These are phyloP conservation scores for Eriocheir sinensis DNA, from an alignment of 1,140 invertebrate genomes.

Conservation along the genomic window DNA sequence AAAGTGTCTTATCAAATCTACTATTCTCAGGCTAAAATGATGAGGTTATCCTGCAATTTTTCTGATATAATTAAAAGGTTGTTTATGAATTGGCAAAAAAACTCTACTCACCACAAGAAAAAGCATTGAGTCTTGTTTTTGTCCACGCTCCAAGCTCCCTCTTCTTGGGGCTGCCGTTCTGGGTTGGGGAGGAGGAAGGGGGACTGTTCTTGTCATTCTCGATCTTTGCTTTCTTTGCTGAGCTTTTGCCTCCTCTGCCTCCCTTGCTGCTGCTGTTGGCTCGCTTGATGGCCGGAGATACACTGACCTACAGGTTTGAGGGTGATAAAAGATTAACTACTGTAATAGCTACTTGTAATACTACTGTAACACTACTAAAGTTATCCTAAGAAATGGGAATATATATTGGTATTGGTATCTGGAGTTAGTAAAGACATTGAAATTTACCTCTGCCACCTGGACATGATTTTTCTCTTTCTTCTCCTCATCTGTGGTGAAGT, in stretches of 20 bases:
- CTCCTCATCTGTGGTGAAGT: slow-evolving; percentile 60
- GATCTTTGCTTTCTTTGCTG: background rate
- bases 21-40: too few relatives aligned
- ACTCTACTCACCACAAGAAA: slow-evolving; percentile 46
- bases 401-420: background rate
- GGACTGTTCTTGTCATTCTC: background rate
- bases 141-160: slow-evolving; percentile 48
- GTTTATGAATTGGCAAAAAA: background rate
- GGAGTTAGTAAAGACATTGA: background rate
- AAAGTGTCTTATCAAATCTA: too few relatives aligned
- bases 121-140: slow-evolving; percentile 52
- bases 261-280: background rate
- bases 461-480: slow-evolving; percentile 1
- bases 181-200: background rate
- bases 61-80: background rate
- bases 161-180: background rate
- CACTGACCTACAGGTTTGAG: background rate
- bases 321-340: background rate
- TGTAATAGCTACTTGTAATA: background rate
- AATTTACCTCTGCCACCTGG: slow-evolving; percentile 41
- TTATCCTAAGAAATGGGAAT: background rate
- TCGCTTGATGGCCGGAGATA: slow-evolving; percentile 38
- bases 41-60: background rate
- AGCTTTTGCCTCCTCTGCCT: background rate
- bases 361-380: background rate